These are phyloP conservation scores for Odontophorus gujanensis DNA, from an alignment of 2,113 vertebrate species.

Conservation along the genomic window DNA sequence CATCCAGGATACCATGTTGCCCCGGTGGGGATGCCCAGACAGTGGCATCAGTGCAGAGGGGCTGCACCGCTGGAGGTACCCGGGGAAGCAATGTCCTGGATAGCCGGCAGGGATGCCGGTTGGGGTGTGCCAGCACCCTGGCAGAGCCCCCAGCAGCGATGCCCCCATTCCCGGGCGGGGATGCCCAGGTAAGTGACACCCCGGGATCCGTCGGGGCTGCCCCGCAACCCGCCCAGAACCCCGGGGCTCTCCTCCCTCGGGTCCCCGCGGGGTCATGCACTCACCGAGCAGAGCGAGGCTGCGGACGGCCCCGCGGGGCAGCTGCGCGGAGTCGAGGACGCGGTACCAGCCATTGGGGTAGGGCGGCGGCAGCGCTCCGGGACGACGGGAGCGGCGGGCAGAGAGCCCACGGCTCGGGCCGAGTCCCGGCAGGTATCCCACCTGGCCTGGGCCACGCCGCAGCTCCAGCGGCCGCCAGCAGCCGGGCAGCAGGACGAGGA, in stretches of 20 bases:
- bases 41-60: background rate
- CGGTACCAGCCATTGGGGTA: conserved; percentile 88
- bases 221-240: no score
- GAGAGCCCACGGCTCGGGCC: conserved; percentile 47
- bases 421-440: conserved; percentile 76
- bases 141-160: background rate
- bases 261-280: background rate
- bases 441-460: conserved; percentile 73
- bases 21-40: background rate
- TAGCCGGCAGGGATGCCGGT: no score
- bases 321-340: conserved; percentile 78
- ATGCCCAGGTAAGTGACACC: no score
- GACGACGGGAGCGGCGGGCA: conserved; percentile 78
- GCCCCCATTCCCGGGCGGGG: background rate
- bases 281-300: conserved; percentile 79
- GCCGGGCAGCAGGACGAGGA: conserved; percentile 20
- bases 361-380: conserved; percentile 79
- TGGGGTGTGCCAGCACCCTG: accelerated
- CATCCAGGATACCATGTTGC: background rate
- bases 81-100: background rate
- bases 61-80: no score
- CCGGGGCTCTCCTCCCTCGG: background rate
- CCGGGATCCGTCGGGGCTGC: background rate
- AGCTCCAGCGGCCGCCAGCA: conserved; percentile 77
- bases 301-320: conserved; percentile 75